Conservation (phyloP, 1,140 invertebrate genomes). For the Ephestia elutella region DNA sequence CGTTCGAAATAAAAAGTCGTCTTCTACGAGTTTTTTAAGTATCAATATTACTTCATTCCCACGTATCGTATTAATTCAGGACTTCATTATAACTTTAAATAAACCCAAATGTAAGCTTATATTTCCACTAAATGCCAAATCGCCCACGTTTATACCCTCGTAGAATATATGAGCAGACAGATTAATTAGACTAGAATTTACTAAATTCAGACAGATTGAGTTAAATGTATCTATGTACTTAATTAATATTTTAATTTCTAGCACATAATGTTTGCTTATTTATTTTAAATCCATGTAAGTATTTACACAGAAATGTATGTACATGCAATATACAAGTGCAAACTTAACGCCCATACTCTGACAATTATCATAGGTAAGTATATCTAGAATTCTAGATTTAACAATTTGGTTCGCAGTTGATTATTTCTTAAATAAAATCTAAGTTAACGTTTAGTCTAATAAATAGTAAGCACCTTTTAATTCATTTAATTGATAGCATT, state of each 20-base stretch:
- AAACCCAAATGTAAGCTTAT: neutral
- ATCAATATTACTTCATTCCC: too few relatives aligned
- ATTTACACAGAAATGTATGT: neutral
- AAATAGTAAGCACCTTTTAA: conserved; percentile 4
- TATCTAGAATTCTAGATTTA: neutral
- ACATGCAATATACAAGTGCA: neutral
- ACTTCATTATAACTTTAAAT: neutral
- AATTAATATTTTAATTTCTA: neutral
- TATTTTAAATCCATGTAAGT: neutral
- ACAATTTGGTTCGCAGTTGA: neutral
- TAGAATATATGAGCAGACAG: neutral
- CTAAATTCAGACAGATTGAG: neutral
- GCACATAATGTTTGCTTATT: neutral
- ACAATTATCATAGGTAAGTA: neutral
- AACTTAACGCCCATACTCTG: neutral
- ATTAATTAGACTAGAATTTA: neutral
- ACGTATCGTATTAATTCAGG: too few relatives aligned
- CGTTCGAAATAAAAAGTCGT: too few relatives aligned
- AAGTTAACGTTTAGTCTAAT: neutral
- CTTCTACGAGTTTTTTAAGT: too few relatives aligned
- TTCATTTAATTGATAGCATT: conserved; percentile 4
- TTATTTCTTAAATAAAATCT: neutral
- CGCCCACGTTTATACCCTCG: neutral
- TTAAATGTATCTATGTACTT: neutral
- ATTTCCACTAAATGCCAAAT: neutral